phyloP scores from a whole-genome alignment of 2,888 invertebrate species.

The Norana najaformis region DNA sequence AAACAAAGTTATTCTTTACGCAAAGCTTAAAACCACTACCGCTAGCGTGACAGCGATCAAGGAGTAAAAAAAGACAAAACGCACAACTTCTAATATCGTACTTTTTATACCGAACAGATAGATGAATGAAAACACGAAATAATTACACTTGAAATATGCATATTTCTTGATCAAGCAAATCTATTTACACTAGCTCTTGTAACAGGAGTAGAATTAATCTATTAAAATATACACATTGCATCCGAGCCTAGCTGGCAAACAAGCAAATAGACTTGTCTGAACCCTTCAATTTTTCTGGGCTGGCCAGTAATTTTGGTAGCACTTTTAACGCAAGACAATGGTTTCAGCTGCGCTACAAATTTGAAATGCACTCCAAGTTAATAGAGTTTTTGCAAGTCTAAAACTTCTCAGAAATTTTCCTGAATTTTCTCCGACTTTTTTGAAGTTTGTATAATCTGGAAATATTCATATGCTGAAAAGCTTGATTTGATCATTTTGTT shows the following conservation, averaged over 20 bases:
- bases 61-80: neutral
- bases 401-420: too few relatives aligned
- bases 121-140: slow-evolving; percentile 24
- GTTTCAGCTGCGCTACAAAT: neutral
- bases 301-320: neutral
- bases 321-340: neutral
- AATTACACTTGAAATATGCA: slow-evolving; percentile 26
- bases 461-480: too few relatives aligned
- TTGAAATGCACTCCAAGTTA: neutral
- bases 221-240: slow-evolving; percentile 25
- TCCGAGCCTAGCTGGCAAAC: slow-evolving; percentile 9
- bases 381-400: neutral
- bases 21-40: neutral
- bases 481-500: neutral
- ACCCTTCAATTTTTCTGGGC: neutral
- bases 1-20: neutral
- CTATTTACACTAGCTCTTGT: slow-evolving; percentile 20
- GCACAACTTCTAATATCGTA: slow-evolving; percentile 17
- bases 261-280: neutral
- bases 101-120: slow-evolving; percentile 15
- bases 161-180: slow-evolving; percentile 22
- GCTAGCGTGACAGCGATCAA: neutral
- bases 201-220: slow-evolving; percentile 2
- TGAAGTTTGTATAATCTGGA: too few relatives aligned
- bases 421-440: neutral